Evolutionary conservation across 92 coral and sea anemone species (phyloP).

Genomic region (Palythoa heliodiscus): DNA sequence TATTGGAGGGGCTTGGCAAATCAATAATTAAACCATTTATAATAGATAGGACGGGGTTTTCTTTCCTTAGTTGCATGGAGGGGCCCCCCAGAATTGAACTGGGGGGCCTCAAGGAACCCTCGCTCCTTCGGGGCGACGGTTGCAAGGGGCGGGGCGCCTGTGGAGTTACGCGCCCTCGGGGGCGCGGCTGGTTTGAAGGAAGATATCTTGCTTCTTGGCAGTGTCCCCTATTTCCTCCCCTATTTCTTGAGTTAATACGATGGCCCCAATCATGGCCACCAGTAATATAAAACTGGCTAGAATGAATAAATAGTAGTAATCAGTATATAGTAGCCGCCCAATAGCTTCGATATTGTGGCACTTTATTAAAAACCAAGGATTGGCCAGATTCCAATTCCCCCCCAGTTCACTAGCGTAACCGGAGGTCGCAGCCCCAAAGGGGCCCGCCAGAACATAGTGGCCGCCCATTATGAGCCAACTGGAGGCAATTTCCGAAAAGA

Average conservation of each 20-base stretch:
- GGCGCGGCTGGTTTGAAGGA: conserved; percentile 76
- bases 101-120: conserved; percentile 25
- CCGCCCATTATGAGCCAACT: conserved; percentile 77
- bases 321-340: conserved; percentile 71
- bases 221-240: conserved; percentile 71
- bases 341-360: conserved; percentile 67
- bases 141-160: not conserved
- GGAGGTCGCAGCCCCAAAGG: conserved; percentile 51
- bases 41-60: conserved; percentile 77
- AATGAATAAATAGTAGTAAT: conserved; percentile 70
- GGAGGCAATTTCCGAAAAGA: conserved; percentile 75
- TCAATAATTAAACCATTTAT: conserved; percentile 77
- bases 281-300: conserved; percentile 73
- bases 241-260: conserved; percentile 73
- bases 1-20: conserved; percentile 85
- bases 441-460: conserved; percentile 58
- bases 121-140: conserved; percentile 9
- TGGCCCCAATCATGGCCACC: conserved; percentile 80
- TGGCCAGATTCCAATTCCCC: conserved; percentile 57
- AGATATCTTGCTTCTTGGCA: conserved; percentile 78
- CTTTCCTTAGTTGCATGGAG: conserved; percentile 72
- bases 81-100: conserved; percentile 45
- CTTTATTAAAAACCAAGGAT: conserved; percentile 71
- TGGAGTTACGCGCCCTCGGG: conserved; percentile 42
- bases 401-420: conserved; percentile 39